phyloP scores from a whole-genome alignment of 1,140 invertebrate species.

The Drosophila fuyamai region DNA sequence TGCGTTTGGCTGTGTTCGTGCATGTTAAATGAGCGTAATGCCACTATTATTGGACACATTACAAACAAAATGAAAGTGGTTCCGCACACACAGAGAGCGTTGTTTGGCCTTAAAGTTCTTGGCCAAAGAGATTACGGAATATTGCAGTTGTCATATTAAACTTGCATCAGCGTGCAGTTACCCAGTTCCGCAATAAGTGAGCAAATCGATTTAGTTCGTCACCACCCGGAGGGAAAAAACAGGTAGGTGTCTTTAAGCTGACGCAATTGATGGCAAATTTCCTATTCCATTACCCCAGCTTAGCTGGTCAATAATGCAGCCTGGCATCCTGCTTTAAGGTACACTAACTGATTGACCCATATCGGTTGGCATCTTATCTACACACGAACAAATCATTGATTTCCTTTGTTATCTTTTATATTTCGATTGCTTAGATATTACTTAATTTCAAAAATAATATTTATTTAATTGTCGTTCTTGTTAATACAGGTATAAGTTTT shows the following conservation, averaged over 20 bases:
- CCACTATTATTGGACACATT: constrained; percentile 81
- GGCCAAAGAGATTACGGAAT: constrained; percentile 35
- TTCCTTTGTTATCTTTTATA: not conserved
- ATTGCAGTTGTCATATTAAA: constrained; percentile 45
- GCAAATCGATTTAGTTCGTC: constrained; percentile 14
- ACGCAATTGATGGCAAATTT: constrained; percentile 20
- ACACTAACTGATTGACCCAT: not conserved
- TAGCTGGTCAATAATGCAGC: constrained; percentile 8
- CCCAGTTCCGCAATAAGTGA: constrained; percentile 5
- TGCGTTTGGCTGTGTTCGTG: constrained; percentile 59
- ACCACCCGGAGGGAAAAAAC: constrained; percentile 9
- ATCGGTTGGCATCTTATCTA: not conserved
- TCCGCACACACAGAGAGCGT: constrained; percentile 18
- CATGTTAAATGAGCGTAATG: constrained; percentile 83
- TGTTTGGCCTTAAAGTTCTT: constrained; percentile 30
- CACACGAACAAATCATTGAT: too few relatives aligned
- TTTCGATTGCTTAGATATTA: too few relatives aligned
- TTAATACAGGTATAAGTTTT: too few relatives aligned
- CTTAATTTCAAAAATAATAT: too few relatives aligned
- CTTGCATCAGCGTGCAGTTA: constrained; percentile 26
- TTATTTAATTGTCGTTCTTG: too few relatives aligned
- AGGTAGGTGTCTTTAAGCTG: constrained; percentile 14
- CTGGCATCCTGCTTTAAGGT: constrained; percentile 2
- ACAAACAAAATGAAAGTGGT: constrained; percentile 78
- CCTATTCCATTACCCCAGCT: constrained; percentile 20